A percentile compares a stretch with the other conserved stretches of the same genome.
Evolutionary conservation across 2,888 invertebrate species (phyloP).

Genomic region (Dasysyrphus tricinctus): DNA sequence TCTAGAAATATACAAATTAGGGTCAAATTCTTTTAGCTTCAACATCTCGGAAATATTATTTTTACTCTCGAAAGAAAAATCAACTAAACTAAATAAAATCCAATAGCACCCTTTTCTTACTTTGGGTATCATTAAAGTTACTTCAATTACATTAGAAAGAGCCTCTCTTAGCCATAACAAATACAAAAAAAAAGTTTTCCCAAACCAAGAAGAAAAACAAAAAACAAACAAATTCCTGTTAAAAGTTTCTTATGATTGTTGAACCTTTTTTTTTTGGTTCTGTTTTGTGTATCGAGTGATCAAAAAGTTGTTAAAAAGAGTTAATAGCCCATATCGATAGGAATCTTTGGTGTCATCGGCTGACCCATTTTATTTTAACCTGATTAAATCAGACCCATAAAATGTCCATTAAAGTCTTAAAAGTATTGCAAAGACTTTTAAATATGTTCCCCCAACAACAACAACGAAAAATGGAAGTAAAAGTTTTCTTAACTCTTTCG

Average conservation of each 20-base stretch:
- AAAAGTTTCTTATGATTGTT: slow-evolving; percentile 11
- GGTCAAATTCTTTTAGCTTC: too few species aligned
- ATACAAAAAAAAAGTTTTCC: neutral
- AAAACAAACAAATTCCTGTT: neutral
- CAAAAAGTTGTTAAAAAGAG: slow-evolving; percentile 23
- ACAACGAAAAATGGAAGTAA: neutral
- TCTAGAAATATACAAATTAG: too few species aligned
- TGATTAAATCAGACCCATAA: slow-evolving; percentile 24
- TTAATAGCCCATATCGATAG: slow-evolving; percentile 36
- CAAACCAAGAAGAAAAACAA: neutral
- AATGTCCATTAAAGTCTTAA: slow-evolving; percentile 4
- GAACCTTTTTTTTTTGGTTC: slow-evolving; percentile 1
- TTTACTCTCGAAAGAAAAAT: too few species aligned
- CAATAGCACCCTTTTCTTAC: neutral
- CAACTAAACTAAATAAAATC: slow-evolving; percentile 9
- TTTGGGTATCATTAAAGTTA: slow-evolving; percentile 5
- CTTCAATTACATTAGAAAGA: slow-evolving; percentile 15
- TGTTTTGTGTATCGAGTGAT: neutral
- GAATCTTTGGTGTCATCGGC: slow-evolving; percentile 18
- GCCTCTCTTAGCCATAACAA: neutral
- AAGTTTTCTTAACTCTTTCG: neutral
- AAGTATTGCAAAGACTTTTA: neutral
- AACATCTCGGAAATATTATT: too few species aligned
- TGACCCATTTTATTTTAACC: slow-evolving; percentile 33
- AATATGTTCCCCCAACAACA: too few species aligned